phyloP scores from a whole-genome alignment of 2,797 vertebrate genomes.

The Oryzias dopingdopingensis region DNA sequence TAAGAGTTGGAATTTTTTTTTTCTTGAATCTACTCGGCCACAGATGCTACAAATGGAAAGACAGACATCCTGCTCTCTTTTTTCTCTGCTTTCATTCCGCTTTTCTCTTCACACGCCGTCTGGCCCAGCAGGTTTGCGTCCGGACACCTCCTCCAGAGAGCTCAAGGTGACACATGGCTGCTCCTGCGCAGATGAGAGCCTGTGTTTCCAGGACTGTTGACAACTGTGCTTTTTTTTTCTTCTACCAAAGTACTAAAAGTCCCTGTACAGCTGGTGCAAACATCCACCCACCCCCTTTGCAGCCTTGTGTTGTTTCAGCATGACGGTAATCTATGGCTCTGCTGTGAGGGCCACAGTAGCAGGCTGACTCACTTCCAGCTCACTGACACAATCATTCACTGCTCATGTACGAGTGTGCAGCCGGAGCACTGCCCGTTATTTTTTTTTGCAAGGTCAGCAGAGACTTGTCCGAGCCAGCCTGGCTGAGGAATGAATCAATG shows the following conservation, averaged over 20 bases:
- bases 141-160: slow-evolving; percentile 60
- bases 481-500: slow-evolving; percentile 75
- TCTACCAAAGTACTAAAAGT: slow-evolving; percentile 1
- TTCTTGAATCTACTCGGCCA: slow-evolving; percentile 31
- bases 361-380: slow-evolving; percentile 71
- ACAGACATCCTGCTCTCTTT: slow-evolving; percentile 28
- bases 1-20: slow-evolving; percentile 16
- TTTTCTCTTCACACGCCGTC: slow-evolving; percentile 50
- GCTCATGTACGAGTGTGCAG: slow-evolving; percentile 37
- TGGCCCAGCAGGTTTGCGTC: slow-evolving; percentile 64
- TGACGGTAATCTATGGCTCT: slow-evolving; percentile 59
- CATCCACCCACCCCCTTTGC: slow-evolving; percentile 1
- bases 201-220: slow-evolving; percentile 37
- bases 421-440: slow-evolving; percentile 54
- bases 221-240: slow-evolving; percentile 14
- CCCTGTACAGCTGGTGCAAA: slow-evolving; percentile 21
- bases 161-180: slow-evolving; percentile 73
- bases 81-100: slow-evolving; percentile 36
- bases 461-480: slow-evolving; percentile 67
- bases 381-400: slow-evolving; percentile 72
- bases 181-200: slow-evolving; percentile 55
- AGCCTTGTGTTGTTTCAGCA: slow-evolving; percentile 62
- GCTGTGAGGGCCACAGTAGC: slow-evolving; percentile 54
- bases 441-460: slow-evolving; percentile 81
- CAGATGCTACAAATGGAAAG: slow-evolving; percentile 43